Evolutionary conservation across 2,888 invertebrate species (phyloP).

Genomic region (Andrena minutula): DNA sequence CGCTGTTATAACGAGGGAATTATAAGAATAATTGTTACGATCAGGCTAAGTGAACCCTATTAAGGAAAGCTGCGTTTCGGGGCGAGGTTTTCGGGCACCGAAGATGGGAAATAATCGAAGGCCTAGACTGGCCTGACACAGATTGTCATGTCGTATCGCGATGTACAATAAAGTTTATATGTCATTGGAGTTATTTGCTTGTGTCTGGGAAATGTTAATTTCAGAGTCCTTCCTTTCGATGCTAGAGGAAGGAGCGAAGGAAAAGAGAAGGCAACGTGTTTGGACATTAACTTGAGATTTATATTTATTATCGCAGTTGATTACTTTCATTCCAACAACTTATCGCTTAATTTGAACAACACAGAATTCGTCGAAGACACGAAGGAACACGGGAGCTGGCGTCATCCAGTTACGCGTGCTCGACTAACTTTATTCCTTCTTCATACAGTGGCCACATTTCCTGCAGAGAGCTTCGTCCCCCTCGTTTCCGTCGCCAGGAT

Average conservation of each 20-base stretch:
- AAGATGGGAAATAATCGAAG: slow-evolving; percentile 8
- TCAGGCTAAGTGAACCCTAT: neutral
- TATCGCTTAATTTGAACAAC: slow-evolving; percentile 30
- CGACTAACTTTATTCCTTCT: slow-evolving; percentile 37
- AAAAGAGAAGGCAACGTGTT: neutral
- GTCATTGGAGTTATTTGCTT: slow-evolving; percentile 1
- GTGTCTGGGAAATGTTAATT: too few relatives aligned
- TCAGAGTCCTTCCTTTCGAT: too few relatives aligned
- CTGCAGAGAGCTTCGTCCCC: slow-evolving; percentile 65
- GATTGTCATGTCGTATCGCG: slow-evolving; percentile 33
- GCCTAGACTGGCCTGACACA: slow-evolving; percentile 38
- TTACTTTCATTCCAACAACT: slow-evolving; percentile 54
- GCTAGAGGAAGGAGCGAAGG: too few relatives aligned
- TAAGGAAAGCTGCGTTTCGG: neutral
- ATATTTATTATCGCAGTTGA: slow-evolving; percentile 54
- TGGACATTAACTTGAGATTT: slow-evolving; percentile 48
- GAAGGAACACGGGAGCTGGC: slow-evolving; percentile 19
- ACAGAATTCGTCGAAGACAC: slow-evolving; percentile 43
- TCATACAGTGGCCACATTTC: slow-evolving; percentile 78
- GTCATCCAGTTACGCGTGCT: slow-evolving; percentile 7
- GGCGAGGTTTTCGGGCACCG: neutral
- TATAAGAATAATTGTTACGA: slow-evolving; percentile 8
- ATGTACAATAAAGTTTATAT: slow-evolving; percentile 56
- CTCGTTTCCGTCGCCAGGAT: slow-evolving; percentile 12
- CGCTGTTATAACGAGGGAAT: neutral